These are phyloP conservation scores for Alsophila aescularia DNA, from an alignment of 2,888 invertebrate genomes.

Conservation along the genomic window DNA sequence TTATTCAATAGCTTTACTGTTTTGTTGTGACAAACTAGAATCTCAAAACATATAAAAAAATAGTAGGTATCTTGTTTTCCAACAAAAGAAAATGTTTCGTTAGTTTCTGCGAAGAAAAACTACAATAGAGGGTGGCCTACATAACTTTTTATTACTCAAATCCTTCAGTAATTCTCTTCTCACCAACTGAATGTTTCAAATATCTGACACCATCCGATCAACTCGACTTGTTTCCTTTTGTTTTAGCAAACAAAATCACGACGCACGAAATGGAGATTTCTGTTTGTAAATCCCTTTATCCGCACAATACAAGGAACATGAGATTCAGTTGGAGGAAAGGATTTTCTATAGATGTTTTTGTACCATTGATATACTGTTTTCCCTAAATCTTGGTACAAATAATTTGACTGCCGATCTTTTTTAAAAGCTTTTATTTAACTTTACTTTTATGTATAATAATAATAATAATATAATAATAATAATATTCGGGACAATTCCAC, in stretches of 20 bases:
- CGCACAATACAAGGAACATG: slow-evolving; percentile 21
- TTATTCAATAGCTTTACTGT: slow-evolving; percentile 13
- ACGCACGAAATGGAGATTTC: slow-evolving; percentile 30
- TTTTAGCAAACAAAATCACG: slow-evolving; percentile 28
- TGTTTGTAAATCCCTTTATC: slow-evolving; percentile 37
- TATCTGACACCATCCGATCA: slow-evolving; percentile 19
- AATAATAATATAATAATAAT: too few species aligned
- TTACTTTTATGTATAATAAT: background rate
- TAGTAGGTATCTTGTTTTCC: background rate
- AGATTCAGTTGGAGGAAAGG: slow-evolving; percentile 29
- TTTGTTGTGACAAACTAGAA: slow-evolving; percentile 19
- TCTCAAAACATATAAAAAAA: slow-evolving; percentile 5
- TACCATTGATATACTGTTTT: too few species aligned
- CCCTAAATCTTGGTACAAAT: too few species aligned
- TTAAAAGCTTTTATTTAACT: too few species aligned
- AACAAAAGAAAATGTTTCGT: slow-evolving; percentile 12
- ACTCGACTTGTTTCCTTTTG: too few species aligned
- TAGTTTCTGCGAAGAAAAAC: slow-evolving; percentile 5
- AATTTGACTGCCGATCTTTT: too few species aligned
- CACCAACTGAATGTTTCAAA: slow-evolving; percentile 20
- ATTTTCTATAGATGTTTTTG: slow-evolving; percentile 1
- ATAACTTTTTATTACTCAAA: slow-evolving; percentile 22
- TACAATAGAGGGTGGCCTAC: background rate
- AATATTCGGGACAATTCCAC: too few species aligned
- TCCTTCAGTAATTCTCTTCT: slow-evolving; percentile 22